Evolutionary conservation across 2,797 vertebrate species (phyloP), one percentile per base, ranked within the genome.

Genomic region (Diplodus sargus): DNA sequence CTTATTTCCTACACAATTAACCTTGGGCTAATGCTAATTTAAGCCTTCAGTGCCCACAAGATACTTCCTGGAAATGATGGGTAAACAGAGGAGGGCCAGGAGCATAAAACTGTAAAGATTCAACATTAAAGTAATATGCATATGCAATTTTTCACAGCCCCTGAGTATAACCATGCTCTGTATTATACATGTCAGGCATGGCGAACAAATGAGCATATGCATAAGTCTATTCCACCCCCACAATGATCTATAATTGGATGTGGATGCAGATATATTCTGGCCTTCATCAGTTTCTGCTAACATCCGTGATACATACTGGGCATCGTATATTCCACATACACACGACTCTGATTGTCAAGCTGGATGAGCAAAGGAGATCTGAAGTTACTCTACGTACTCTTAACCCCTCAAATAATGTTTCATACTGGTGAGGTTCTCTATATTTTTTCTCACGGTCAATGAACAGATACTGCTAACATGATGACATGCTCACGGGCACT

Each of bases 1-100:
- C 78, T 79, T 86, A 83, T 86, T 87, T 90, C 81, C 79, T 75
- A 85, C 82, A 81, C 76, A 89, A 91, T 91, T 89, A 91, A 91
- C 90, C 85, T 80, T 83, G 62, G 80, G 79, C 78, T 89, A 83
- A 87, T 77, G 74, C 81, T 85, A 86, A 91, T 90, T 86, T 89
- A 90, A 78, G 79, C 74, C 72, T 78, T 73, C 82, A 75, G 66
- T 86, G 71, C 56, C 77, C 81, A 86, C 76, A 71, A 69, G 62
- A 83, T 76, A 72, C 67, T 81, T 82, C 51, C 63, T 79, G 77
- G 42, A 88, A 81, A 84, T 88, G 60, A 87, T 85, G 76, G 68
- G 81, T 83, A 88, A 87, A 88, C 81, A 85, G 48, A 76, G 30
- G 43, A 79, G 42, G 39, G 70, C 79, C 65, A 34, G 43, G 48